phyloP scores from a whole-genome alignment of 2,113 vertebrate species.

The Xenopus laevis region DNA sequence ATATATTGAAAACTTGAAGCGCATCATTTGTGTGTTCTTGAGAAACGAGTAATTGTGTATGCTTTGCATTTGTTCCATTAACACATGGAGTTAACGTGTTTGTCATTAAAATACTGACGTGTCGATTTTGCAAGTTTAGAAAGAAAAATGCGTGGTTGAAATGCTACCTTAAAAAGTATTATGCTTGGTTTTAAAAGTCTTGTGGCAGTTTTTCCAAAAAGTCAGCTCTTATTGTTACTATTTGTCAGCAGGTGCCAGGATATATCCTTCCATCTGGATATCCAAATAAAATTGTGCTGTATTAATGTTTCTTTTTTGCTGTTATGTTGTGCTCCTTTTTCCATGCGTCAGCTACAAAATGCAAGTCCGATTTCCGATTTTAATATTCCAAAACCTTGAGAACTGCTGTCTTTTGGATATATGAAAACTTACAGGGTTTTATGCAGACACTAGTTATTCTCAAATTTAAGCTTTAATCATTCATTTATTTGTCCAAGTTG shows the following conservation, averaged over 20 bases:
- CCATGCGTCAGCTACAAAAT: slow-evolving; percentile 37
- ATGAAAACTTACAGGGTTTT: too few relatives aligned
- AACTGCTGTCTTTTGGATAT: background rate
- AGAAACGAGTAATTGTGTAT: slow-evolving; percentile 19
- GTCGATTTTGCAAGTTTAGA: slow-evolving; percentile 16
- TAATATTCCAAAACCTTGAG: slow-evolving; percentile 13
- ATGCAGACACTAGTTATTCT: too few relatives aligned
- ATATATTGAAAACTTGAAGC: background rate
- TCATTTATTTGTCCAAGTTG: too few relatives aligned
- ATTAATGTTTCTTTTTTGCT: slow-evolving; percentile 26
- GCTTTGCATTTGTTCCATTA: slow-evolving; percentile 5
- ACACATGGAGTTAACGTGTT: slow-evolving; percentile 1
- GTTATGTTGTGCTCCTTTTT: slow-evolving; percentile 29
- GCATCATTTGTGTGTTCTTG: background rate
- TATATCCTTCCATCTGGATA: slow-evolving; percentile 4
- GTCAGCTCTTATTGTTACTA: too few relatives aligned
- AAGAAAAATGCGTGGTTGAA: slow-evolving; percentile 11
- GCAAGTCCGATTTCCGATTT: slow-evolving; percentile 15
- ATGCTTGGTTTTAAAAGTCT: slow-evolving; percentile 6
- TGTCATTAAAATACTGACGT: slow-evolving; percentile 30
- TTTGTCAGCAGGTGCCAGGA: slow-evolving; percentile 16
- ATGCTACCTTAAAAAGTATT: slow-evolving; percentile 26
- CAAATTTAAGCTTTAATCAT: too few relatives aligned
- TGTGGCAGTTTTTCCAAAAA: slow-evolving; percentile 3
- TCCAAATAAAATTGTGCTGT: slow-evolving; percentile 40